Evolutionary conservation across 1,140 invertebrate species (phyloP).

Genomic region (Meloidogyne floridensis): DNA sequence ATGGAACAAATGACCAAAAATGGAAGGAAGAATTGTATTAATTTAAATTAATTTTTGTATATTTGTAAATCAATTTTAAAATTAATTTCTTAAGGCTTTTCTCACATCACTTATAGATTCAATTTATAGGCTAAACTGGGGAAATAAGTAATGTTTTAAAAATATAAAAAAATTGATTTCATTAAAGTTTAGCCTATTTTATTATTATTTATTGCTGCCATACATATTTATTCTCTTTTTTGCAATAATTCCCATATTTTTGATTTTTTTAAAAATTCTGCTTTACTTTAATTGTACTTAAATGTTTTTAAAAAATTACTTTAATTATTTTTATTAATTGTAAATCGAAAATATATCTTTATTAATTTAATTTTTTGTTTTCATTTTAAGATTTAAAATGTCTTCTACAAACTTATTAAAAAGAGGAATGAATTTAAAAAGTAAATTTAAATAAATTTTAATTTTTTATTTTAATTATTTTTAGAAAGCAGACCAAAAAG

Average conservation of each 20-base stretch:
- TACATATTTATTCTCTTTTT: neutral
- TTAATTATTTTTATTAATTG: neutral
- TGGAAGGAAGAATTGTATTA: constrained; percentile 5
- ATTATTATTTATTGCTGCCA: neutral
- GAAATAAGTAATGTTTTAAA: constrained; percentile 15
- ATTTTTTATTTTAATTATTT: neutral
- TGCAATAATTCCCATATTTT: constrained; percentile 1
- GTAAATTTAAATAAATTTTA: neutral
- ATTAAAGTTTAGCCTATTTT: neutral
- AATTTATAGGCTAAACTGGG: neutral
- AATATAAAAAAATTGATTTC: neutral
- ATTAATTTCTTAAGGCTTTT: too few species aligned
- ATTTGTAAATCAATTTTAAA: too few species aligned
- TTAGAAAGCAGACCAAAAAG: constrained; percentile 21
- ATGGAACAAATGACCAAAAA: constrained; percentile 3
- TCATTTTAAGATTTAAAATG: neutral
- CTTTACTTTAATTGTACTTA: constrained; percentile 1
- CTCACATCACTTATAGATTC: neutral
- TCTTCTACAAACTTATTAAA: neutral
- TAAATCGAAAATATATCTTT: neutral
- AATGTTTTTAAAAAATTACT: neutral
- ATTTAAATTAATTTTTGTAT: neutral
- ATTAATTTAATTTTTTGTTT: neutral
- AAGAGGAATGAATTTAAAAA: neutral
- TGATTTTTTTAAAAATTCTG: neutral